Conservation (phyloP, 2,113 vertebrate genomes). For the Chascanopsetta lugubris region DNA sequence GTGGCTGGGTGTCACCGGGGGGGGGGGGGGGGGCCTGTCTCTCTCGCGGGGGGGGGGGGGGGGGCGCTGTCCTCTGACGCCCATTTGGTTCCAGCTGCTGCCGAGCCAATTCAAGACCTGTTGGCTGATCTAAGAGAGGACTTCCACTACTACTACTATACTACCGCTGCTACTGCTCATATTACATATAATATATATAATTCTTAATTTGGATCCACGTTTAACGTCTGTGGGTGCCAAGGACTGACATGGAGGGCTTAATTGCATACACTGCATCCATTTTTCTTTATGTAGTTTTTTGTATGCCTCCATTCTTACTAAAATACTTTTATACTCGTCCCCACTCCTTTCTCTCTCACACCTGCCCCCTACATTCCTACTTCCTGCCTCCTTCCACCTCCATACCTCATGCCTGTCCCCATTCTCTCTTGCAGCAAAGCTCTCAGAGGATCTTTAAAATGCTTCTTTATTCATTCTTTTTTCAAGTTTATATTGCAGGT, state of each 20-base stretch:
- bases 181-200: too few species aligned
- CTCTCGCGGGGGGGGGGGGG: conserved; percentile 32
- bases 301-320: conserved; percentile 4
- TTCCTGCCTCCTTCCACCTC: conserved; percentile 15
- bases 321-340: conserved; percentile 19
- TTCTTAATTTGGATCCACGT: too few species aligned
- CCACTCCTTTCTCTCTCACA: conserved; percentile 13
- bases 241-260: too few species aligned
- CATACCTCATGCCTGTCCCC: conserved; percentile 64
- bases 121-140: conserved; percentile 48
- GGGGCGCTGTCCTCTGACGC: conserved; percentile 41
- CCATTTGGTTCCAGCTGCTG: conserved; percentile 63
- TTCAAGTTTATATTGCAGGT: conserved; percentile 76
- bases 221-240: too few species aligned
- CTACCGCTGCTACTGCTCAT: too few species aligned
- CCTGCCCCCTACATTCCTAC: conserved; percentile 38
- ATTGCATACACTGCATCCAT: too few species aligned
- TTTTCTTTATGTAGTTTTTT: background rate
- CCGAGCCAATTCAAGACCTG: conserved; percentile 62
- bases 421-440: conserved; percentile 48
- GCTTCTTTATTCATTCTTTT: conserved; percentile 69
- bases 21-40: conserved; percentile 11
- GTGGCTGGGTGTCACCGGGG: conserved; percentile 58
- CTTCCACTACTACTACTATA: conserved; percentile 34
- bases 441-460: conserved; percentile 72